Percentiles rank a stretch among this genome's conserved stretches.
These are phyloP conservation scores for Astropecten irregularis DNA, from an alignment of 53 echinoderm and acorn worm species.

Conservation along the genomic window DNA sequence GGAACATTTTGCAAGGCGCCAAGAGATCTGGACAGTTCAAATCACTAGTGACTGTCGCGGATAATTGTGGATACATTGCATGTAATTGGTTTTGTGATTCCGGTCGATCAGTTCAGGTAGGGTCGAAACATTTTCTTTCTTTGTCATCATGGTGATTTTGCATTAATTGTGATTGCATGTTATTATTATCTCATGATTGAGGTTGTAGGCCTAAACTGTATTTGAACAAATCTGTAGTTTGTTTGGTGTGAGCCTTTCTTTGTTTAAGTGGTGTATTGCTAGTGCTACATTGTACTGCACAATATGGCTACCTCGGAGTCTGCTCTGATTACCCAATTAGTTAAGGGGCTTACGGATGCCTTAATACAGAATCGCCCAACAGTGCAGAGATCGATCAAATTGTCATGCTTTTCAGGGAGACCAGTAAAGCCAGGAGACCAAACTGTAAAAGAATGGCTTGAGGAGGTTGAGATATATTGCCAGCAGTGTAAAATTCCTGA, in stretches of 20 bases:
- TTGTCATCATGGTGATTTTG: not conserved
- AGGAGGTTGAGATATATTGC: not conserved
- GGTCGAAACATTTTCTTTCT: not conserved
- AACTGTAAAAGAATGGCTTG: not conserved
- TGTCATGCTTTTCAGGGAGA: not conserved
- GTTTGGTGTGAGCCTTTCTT: not conserved
- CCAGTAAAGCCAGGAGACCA: not conserved
- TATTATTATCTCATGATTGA: no score
- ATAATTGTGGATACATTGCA: no score
- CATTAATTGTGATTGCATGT: not conserved
- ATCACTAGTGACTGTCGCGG: no score
- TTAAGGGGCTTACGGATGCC: not conserved
- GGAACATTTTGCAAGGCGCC: no score
- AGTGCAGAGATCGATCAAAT: not conserved
- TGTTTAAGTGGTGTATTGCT: no score
- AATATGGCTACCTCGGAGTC: not conserved
- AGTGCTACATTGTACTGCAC: no score
- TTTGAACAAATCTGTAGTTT: not conserved
- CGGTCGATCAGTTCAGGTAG: not conserved
- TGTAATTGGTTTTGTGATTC: no score
- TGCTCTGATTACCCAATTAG: not conserved
- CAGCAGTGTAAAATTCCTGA: not conserved
- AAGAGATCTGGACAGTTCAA: no score
- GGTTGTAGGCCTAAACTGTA: no score
- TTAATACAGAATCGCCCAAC: not conserved